These are phyloP conservation scores for Phenganax stokvisi DNA, from an alignment of 92 coral and sea anemone genomes.

Conservation along the genomic window DNA sequence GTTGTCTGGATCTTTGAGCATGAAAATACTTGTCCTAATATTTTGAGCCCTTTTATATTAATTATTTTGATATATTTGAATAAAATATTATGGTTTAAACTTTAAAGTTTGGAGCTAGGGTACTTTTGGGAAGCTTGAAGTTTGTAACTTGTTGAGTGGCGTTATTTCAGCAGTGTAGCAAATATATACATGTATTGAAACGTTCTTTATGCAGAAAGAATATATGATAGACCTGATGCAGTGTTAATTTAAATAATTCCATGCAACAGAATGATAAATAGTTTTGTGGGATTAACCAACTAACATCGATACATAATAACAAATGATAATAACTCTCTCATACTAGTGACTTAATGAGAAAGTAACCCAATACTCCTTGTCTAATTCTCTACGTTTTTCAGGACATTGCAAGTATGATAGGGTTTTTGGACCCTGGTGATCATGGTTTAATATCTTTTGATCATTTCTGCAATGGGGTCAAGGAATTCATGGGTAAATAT, in stretches of 20 bases:
- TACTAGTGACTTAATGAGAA: background rate
- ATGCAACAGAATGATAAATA: too few species aligned
- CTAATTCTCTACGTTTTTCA: constrained; percentile 24
- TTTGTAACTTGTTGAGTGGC: background rate
- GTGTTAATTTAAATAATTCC: too few species aligned
- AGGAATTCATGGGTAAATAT: constrained; percentile 73
- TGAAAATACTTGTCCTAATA: background rate
- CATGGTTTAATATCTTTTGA: constrained; percentile 82
- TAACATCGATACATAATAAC: too few species aligned
- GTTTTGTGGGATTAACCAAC: too few species aligned
- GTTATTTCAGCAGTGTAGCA: background rate
- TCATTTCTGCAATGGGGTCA: constrained; percentile 80
- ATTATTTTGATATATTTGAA: background rate
- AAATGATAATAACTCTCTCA: too few species aligned
- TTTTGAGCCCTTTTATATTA: constrained; percentile 1
- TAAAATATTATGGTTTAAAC: background rate
- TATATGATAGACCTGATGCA: too few species aligned
- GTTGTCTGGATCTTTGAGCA: background rate
- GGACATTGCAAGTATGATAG: constrained; percentile 77
- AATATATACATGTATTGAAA: too few species aligned
- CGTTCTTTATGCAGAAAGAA: too few species aligned
- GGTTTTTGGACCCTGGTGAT: constrained; percentile 83
- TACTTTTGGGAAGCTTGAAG: too few species aligned
- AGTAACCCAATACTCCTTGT: background rate
- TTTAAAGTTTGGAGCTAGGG: background rate